These are phyloP conservation scores for Orestias chungarensis DNA, from an alignment of 2,797 vertebrate genomes.

Conservation along the genomic window DNA sequence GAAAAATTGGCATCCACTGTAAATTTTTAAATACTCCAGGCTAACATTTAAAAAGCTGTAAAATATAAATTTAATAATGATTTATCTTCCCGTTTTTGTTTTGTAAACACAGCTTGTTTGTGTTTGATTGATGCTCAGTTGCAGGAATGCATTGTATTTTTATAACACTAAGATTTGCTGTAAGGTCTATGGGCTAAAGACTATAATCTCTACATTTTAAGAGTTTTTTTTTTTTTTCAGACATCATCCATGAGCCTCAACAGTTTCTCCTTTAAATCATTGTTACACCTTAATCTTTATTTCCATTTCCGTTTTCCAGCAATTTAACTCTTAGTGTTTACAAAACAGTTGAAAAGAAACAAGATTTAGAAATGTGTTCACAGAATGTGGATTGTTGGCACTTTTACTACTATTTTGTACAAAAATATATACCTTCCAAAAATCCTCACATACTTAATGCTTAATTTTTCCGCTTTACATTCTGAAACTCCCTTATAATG, in stretches of 20 bases:
- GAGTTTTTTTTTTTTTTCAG: slow-evolving; percentile 11
- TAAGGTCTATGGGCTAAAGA: not conserved
- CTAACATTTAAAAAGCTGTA: slow-evolving; percentile 38
- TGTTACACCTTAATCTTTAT: slow-evolving; percentile 3
- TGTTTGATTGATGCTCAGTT: slow-evolving; percentile 54
- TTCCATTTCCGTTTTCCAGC: not conserved
- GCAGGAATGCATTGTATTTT: slow-evolving; percentile 35
- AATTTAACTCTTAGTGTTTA: not conserved
- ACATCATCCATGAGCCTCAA: slow-evolving; percentile 5
- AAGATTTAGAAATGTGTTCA: not conserved
- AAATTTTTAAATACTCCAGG: slow-evolving; percentile 42
- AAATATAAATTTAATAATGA: slow-evolving; percentile 40
- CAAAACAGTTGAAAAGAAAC: slow-evolving; percentile 4
- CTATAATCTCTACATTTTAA: slow-evolving; percentile 5
- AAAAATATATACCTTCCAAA: not conserved
- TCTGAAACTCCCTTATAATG: too few species aligned
- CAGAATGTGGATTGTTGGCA: not conserved
- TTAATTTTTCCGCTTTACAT: not conserved
- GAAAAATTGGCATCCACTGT: slow-evolving; percentile 33
- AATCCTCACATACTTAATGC: not conserved
- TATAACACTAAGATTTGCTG: slow-evolving; percentile 26
- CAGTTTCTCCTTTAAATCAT: slow-evolving; percentile 9
- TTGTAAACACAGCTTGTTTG: slow-evolving; percentile 37
- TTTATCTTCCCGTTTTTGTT: slow-evolving; percentile 53
- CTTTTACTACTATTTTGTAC: not conserved